These are phyloP conservation scores for Conistra vaccinii DNA, from an alignment of 2,888 invertebrate species.

Conservation along the genomic window DNA sequence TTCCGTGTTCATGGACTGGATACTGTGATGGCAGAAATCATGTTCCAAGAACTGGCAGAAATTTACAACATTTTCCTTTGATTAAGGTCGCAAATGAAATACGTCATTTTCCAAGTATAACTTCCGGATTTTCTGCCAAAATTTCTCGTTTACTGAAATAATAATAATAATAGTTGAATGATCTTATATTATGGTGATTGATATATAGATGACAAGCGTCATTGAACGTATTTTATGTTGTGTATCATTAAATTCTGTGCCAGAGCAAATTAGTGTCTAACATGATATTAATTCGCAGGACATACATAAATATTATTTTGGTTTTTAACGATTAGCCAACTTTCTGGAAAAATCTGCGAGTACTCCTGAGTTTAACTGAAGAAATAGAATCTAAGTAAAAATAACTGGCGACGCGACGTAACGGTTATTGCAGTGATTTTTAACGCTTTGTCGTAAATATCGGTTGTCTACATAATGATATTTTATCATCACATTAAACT, in stretches of 20 bases:
- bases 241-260: slow-evolving; percentile 33
- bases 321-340: neutral
- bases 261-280: slow-evolving; percentile 35
- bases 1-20: slow-evolving; percentile 68
- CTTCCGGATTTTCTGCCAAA: slow-evolving; percentile 43
- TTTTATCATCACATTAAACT: slow-evolving; percentile 49
- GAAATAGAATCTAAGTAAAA: neutral
- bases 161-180: slow-evolving; percentile 44
- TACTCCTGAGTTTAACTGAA: neutral
- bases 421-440: slow-evolving; percentile 8
- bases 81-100: slow-evolving; percentile 30
- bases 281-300: slow-evolving; percentile 16
- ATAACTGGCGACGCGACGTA: neutral
- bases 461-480: slow-evolving; percentile 18
- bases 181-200: slow-evolving; percentile 21
- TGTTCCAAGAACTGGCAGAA: slow-evolving; percentile 53
- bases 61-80: slow-evolving; percentile 32
- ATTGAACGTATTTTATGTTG: slow-evolving; percentile 22
- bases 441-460: slow-evolving; percentile 41
- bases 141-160: slow-evolving; percentile 39
- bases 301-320: slow-evolving; percentile 35
- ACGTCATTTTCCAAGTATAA: slow-evolving; percentile 42
- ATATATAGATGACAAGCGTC: slow-evolving; percentile 20
- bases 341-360: slow-evolving; percentile 20
- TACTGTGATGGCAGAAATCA: slow-evolving; percentile 49